These are phyloP conservation scores for Drosophila mercatorum DNA, from an alignment of 2,888 invertebrate species.

Conservation along the genomic window DNA sequence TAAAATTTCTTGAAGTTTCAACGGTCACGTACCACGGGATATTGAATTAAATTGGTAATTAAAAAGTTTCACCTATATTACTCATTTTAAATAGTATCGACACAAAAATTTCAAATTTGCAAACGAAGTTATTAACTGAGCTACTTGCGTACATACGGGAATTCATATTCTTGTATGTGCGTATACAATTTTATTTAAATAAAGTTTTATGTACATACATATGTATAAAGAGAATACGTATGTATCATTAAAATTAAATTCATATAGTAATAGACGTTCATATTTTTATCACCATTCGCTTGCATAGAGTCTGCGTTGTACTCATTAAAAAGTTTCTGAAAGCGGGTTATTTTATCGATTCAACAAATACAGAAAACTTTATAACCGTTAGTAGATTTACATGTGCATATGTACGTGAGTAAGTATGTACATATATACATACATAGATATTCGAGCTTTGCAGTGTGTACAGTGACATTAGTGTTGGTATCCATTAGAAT, in stretches of 20 bases:
- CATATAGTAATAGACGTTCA: neutral
- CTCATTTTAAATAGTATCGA: no score
- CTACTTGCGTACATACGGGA: neutral
- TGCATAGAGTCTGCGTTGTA: neutral
- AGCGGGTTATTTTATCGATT: constrained; percentile 31
- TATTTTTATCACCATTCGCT: neutral
- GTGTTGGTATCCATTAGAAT: neutral
- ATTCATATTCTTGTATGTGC: neutral
- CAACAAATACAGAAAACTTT: constrained; percentile 28
- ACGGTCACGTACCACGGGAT: constrained; percentile 20
- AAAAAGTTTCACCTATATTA: neutral
- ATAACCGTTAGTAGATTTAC: constrained; percentile 15
- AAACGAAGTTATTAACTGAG: neutral
- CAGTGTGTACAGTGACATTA: neutral
- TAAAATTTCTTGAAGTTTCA: constrained; percentile 27
- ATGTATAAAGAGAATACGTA: no score
- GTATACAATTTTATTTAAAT: neutral
- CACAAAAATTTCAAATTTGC: no score
- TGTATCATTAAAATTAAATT: neutral
- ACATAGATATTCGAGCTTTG: neutral
- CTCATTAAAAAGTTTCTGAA: constrained; percentile 1
- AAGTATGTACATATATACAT: neutral
- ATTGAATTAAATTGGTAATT: constrained; percentile 13
- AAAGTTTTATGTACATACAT: neutral
- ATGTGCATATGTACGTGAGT: neutral